These are phyloP conservation scores for Pao palembangensis DNA, from an alignment of 2,113 vertebrate species.

Conservation along the genomic window DNA sequence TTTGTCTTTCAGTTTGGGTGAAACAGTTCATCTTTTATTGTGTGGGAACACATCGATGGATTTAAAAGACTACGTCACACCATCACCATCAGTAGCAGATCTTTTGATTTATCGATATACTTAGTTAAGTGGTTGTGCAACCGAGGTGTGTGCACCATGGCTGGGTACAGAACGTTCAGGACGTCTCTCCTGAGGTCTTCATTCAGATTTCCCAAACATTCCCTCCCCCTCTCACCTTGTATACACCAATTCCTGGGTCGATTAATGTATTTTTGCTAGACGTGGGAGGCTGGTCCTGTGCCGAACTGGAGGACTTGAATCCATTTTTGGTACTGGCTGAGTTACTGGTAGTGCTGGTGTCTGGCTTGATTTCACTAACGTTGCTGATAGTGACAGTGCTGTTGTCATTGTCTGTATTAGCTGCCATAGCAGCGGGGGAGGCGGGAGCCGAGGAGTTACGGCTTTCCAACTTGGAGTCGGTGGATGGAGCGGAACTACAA, in stretches of 20 bases:
- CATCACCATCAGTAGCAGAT: too few species aligned
- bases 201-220: background rate
- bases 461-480: conserved; percentile 41
- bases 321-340: conserved; percentile 78
- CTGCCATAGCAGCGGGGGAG: conserved; percentile 48
- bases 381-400: conserved; percentile 52
- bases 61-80: too few species aligned
- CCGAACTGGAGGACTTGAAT: conserved; percentile 72
- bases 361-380: conserved; percentile 48
- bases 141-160: too few species aligned
- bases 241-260: conserved; percentile 88
- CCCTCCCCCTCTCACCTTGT: conserved; percentile 80
- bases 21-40: too few species aligned
- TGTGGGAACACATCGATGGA: too few species aligned
- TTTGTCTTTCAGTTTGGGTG: too few species aligned
- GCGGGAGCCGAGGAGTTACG: conserved; percentile 43
- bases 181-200: background rate
- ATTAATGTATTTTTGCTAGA: conserved; percentile 82
- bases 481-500: conserved; percentile 50
- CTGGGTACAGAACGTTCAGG: too few species aligned
- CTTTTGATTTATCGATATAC: too few species aligned
- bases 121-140: too few species aligned
- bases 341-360: conserved; percentile 47
- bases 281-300: conserved; percentile 81
- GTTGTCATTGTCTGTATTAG: conserved; percentile 51